Evolutionary conservation across 2,888 invertebrate species (phyloP).

Genomic region (Parnassius apollo): DNA sequence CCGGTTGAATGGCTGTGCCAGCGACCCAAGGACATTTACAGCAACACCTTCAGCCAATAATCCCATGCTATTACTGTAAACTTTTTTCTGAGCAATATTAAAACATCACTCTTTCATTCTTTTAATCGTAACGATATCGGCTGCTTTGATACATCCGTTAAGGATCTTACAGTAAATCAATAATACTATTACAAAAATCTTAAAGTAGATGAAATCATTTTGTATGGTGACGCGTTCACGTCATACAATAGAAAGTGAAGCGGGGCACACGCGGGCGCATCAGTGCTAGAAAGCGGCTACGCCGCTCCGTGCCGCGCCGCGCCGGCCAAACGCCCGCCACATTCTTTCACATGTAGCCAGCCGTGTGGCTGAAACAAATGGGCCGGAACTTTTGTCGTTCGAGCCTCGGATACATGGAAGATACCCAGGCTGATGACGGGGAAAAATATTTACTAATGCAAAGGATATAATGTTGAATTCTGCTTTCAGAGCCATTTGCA

Average conservation of each 20-base stretch:
- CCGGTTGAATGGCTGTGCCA: too few relatives aligned
- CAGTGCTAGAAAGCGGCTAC: slow-evolving; percentile 73
- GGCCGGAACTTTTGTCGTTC: not conserved
- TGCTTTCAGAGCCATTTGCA: too few relatives aligned
- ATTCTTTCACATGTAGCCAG: slow-evolving; percentile 56
- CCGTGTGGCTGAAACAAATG: not conserved
- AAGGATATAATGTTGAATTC: too few relatives aligned
- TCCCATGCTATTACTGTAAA: too few relatives aligned
- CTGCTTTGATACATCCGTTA: too few relatives aligned
- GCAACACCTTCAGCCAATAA: too few relatives aligned
- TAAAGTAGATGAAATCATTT: slow-evolving; percentile 14
- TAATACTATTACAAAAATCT: not conserved
- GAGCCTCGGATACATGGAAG: not conserved
- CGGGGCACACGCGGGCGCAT: slow-evolving; percentile 62
- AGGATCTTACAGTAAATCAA: too few relatives aligned
- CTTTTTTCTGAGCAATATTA: too few relatives aligned
- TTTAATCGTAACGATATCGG: too few relatives aligned
- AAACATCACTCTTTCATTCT: too few relatives aligned
- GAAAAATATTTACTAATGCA: too few relatives aligned
- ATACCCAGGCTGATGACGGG: not conserved
- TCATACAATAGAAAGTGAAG: slow-evolving; percentile 78
- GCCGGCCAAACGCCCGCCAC: slow-evolving; percentile 52
- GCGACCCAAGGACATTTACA: too few relatives aligned
- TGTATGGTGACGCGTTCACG: slow-evolving; percentile 36
- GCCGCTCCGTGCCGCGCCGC: slow-evolving; percentile 30